Conservation (phyloP, 2,888 invertebrate species). For the Standfussiana lucernea region DNA sequence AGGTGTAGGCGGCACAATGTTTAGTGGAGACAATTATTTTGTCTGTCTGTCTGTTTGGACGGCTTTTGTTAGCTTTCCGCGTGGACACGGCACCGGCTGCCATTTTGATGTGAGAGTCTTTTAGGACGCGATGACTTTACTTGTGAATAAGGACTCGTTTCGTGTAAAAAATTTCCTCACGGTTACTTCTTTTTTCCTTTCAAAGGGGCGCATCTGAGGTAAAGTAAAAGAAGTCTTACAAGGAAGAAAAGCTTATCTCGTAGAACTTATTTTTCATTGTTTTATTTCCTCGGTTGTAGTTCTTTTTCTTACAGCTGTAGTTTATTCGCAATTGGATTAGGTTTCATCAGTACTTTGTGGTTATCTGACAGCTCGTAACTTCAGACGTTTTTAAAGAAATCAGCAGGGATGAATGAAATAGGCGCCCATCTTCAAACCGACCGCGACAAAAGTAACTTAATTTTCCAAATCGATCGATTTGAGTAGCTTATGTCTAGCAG, state of each 20-base stretch:
- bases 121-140: not conserved
- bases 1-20: conserved; percentile 83
- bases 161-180: not conserved
- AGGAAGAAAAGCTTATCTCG: not conserved
- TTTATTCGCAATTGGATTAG: not conserved
- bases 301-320: not conserved
- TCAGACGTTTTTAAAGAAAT: not conserved
- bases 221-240: not conserved
- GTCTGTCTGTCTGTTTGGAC: conserved; percentile 81
- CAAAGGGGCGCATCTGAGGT: not conserved
- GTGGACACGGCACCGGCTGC: conserved; percentile 69
- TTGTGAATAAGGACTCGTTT: not conserved
- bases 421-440: not conserved
- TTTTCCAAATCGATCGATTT: not conserved
- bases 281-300: not conserved
- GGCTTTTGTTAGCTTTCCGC: conserved; percentile 62
- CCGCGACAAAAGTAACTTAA: not conserved
- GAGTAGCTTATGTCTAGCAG: not conserved
- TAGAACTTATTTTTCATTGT: not conserved
- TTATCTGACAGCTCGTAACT: not conserved
- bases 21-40: conserved; percentile 84
- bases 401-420: not conserved
- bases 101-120: conserved; percentile 49
- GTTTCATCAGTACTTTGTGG: not conserved
- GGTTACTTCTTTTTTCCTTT: not conserved